Percentiles rank a stretch among this genome's conserved stretches.
Conservation (phyloP, 2,888 invertebrate genomes). For the Mylabris sibirica region DNA sequence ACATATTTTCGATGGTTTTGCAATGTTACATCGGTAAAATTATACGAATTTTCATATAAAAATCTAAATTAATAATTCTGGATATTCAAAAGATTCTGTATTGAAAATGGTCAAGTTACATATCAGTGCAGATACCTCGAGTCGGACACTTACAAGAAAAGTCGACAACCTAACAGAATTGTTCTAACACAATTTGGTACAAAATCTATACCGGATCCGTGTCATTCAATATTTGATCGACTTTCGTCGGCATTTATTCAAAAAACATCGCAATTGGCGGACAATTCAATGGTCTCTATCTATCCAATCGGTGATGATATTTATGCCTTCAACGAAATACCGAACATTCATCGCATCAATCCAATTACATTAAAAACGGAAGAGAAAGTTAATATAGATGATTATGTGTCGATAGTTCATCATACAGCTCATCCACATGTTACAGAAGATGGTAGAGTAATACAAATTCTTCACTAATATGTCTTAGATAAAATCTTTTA, state of each 20-base stretch:
- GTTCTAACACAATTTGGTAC: slow-evolving; percentile 75
- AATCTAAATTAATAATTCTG: neutral
- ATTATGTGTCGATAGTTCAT: slow-evolving; percentile 55
- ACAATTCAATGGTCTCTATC: slow-evolving; percentile 90
- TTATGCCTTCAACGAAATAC: slow-evolving; percentile 86
- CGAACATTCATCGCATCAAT: slow-evolving; percentile 82
- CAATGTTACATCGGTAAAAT: slow-evolving; percentile 74
- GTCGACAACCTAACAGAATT: slow-evolving; percentile 79
- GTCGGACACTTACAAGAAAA: slow-evolving; percentile 65
- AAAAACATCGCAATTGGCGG: slow-evolving; percentile 71
- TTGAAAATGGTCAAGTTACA: slow-evolving; percentile 75
- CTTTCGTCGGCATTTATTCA: slow-evolving; percentile 68
- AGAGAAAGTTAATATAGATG: slow-evolving; percentile 69
- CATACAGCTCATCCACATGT: slow-evolving; percentile 83
- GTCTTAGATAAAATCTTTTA: slow-evolving; percentile 36
- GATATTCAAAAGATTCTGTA: slow-evolving; percentile 64
- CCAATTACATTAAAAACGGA: slow-evolving; percentile 80
- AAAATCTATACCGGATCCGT: slow-evolving; percentile 60
- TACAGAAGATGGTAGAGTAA: slow-evolving; percentile 67
- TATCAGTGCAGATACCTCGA: slow-evolving; percentile 69
- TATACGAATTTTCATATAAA: neutral
- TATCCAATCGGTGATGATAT: slow-evolving; percentile 89
- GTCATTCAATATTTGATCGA: slow-evolving; percentile 72
- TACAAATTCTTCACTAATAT: neutral
- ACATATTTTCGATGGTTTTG: slow-evolving; percentile 91